Evolutionary conservation across 2,888 invertebrate species (phyloP), one percentile per base, ranked within the genome.

Genomic region (Anorthoa munda): DNA sequence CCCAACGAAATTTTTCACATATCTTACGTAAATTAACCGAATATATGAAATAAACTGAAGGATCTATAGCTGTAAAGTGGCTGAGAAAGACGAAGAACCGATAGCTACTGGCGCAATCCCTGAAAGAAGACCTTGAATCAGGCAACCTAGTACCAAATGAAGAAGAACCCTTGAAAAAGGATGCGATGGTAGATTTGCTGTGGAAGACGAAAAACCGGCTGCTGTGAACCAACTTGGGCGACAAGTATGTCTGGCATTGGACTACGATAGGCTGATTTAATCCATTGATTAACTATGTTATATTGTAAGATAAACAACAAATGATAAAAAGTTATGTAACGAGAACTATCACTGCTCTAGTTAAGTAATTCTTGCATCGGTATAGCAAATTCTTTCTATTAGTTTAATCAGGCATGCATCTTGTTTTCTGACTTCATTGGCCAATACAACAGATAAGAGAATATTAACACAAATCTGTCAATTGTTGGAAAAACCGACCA

Each of bases 401-500:
- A 4, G 0, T 46, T 21, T n/a, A 31, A 23, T 67, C n/a, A 51
- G 15, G 23, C 39, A 26, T 2, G n/a, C 4, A 31, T n/a, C 15
- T 15, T 48, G 48, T 39, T 15, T 9, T 21, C 15, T 45, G 50
- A 21, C n/a, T n/a, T 45, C 4, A 26, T n/a, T 26, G 2, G 7
- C n/a, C 12, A 45, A 31, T n/a, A 39, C 13, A 23, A 18, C 13
- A 61, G n/a, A 12, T 50, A 58, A n/a, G 5, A 55, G 13, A 39
- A 53, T 12, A 17, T 60, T 13, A 56, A 31, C 13, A 61, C 21
- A 48, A 11, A 63, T 17, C 46, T 31, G n/a, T 53, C 59, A 60
- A 59, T 61, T 18, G 26, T 63, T 66, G 56, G 81, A 39, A 79
- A 73, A 79, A 65, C 39, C 48, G 51, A 64, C 31, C 50, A 58